Base-by-base conservation (phyloP, 2,888 invertebrate genomes). In the Ptilodon capucinus region DNA sequence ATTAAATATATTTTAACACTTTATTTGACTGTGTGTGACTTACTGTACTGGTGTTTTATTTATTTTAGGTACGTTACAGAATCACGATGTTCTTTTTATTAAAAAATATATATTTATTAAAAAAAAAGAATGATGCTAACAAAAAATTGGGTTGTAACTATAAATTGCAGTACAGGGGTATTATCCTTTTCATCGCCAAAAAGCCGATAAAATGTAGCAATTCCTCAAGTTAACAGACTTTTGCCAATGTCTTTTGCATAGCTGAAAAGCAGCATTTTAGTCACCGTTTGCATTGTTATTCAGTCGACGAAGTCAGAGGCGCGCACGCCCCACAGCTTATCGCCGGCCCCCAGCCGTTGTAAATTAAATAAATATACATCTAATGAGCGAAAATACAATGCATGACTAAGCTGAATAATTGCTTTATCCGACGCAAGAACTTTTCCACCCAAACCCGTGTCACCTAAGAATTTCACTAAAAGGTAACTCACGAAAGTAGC, bases 341-440 rank as follows among this genome's bases (percentile, higher is more conserved):
- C 90, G 87, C 76, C 79, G 69, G 74, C 76, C 79, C 83, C 82
- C 90, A 90, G 89, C 81, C 87, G 81, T 82, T 86, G 88, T 88
- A 89, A 90, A 91, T 91, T 89, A 90, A 90, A 90, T 90, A 90
- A 90, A 90, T 89, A 89, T 85, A 87, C 87, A 86, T 78, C 84
- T 90, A 90, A 91, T 91, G 90, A 91, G 89, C 83, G 85, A 82
- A 87, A 89, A 88, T 84, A 88, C 86, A 86, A 86, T 84, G 88
- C 86, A 86, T 84, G 85, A 86, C 80, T 83, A 82, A 83, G 82
- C 82, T 83, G 73, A 86, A 85, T 87, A 88, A 89, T 89, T 84
- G 79, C 85, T 87, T 86, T 78, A 87, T 87, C 60, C 68, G 74
- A 75, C 71, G 78, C 51, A 54, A 46, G 50, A 65, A 67, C 71